phyloP scores from a whole-genome alignment of 2,113 vertebrate genomes.

The Eptatretus burgeri region DNA sequence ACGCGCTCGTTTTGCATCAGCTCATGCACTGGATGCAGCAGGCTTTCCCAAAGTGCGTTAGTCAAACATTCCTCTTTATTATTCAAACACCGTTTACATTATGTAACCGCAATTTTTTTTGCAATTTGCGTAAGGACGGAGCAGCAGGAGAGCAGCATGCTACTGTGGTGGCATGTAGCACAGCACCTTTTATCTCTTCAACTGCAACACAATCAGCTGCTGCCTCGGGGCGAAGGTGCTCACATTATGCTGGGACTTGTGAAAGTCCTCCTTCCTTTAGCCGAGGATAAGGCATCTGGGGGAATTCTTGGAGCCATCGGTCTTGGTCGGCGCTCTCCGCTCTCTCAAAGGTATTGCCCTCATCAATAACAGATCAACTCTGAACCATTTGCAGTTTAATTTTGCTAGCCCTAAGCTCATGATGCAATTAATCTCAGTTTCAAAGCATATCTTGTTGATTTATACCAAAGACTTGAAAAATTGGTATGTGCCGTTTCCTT shows the following conservation, averaged over 20 bases:
- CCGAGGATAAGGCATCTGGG: conserved; percentile 50
- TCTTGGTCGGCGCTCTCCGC: conserved; percentile 50
- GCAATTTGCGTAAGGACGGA: conserved; percentile 21
- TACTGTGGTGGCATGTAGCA: conserved; percentile 82
- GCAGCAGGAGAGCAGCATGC: conserved; percentile 63
- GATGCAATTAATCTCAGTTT: too few species aligned
- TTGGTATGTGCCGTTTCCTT: too few species aligned
- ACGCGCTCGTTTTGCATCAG: conserved; percentile 40
- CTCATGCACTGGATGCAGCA: conserved; percentile 54
- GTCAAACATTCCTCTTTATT: background rate
- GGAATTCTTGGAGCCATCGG: conserved; percentile 67
- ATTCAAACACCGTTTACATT: too few species aligned
- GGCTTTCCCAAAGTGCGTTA: conserved; percentile 40
- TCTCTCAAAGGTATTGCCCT: conserved; percentile 38
- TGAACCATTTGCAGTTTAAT: too few species aligned
- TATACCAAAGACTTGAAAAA: background rate
- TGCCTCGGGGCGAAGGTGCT: conserved; percentile 19
- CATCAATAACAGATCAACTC: too few species aligned
- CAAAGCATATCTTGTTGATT: too few species aligned
- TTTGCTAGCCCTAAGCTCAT: too few species aligned
- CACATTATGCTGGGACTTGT: conserved; percentile 30
- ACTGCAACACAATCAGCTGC: conserved; percentile 24
- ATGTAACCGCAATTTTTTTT: background rate
- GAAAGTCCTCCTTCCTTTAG: conserved; percentile 31
- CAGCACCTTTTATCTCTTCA: conserved; percentile 45